A percentile compares a stretch with the other conserved stretches of the same genome.
These are phyloP conservation scores for Pandemis cinnamomeana DNA, from an alignment of 2,888 invertebrate species.

Conservation along the genomic window DNA sequence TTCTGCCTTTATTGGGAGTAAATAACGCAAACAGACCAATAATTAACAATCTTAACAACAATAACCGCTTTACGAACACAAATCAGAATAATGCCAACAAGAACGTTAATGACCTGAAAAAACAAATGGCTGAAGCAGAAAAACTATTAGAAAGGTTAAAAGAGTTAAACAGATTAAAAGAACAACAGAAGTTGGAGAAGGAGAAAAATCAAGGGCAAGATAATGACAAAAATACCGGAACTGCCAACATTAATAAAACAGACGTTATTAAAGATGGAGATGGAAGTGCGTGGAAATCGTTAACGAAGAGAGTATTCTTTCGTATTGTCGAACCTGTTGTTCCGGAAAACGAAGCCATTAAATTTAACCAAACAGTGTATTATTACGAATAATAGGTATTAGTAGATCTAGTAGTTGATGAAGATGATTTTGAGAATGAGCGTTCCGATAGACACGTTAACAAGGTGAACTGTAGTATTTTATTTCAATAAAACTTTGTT, in stretches of 20 bases:
- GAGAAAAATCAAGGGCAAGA: slow-evolving; percentile 23
- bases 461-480: neutral
- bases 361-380: slow-evolving; percentile 50
- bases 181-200: slow-evolving; percentile 45
- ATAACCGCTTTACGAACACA: slow-evolving; percentile 10
- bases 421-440: no score
- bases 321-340: slow-evolving; percentile 56
- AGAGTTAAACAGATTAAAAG: slow-evolving; percentile 52
- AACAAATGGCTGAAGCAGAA: slow-evolving; percentile 39
- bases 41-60: slow-evolving; percentile 18
- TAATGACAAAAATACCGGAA: slow-evolving; percentile 1
- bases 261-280: slow-evolving; percentile 13
- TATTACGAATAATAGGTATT: slow-evolving; percentile 46
- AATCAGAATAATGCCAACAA: slow-evolving; percentile 17
- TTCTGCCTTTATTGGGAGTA: slow-evolving; percentile 23
- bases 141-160: slow-evolving; percentile 49
- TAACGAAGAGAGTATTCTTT: slow-evolving; percentile 51
- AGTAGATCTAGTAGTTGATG: neutral
- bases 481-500: neutral
- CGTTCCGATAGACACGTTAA: no score
- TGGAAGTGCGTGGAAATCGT: slow-evolving; percentile 31
- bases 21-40: slow-evolving; percentile 14
- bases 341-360: slow-evolving; percentile 51
- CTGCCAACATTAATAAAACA: slow-evolving; percentile 14
- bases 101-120: slow-evolving; percentile 24